phyloP scores from a whole-genome alignment of 2,113 vertebrate species.

The cattle (Bos taurus) region DNA sequence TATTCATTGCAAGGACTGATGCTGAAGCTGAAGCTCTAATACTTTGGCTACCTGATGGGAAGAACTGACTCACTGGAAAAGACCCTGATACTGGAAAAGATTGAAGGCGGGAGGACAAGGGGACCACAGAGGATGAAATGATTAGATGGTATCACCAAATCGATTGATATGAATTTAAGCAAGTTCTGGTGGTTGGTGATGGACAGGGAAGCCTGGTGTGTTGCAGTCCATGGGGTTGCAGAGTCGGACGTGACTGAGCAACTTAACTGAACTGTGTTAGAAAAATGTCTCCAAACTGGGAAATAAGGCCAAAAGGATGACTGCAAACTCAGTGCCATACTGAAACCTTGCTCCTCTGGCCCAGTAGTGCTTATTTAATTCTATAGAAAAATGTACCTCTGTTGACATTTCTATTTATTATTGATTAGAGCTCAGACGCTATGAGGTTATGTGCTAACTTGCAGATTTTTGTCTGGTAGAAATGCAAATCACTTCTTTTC shows the following conservation, averaged over 20 bases:
- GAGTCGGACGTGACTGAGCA: neutral
- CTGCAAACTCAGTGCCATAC: neutral
- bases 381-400: neutral
- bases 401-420: neutral
- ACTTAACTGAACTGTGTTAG: neutral
- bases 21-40: neutral
- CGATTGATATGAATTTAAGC: neutral
- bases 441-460: neutral
- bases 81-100: neutral
- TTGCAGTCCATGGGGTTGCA: neutral
- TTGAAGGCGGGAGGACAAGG: neutral
- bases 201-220: neutral
- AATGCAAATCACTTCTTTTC: constrained; percentile 25
- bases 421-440: neutral
- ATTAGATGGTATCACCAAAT: neutral
- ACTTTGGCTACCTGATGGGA: neutral
- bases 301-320: neutral
- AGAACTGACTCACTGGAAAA: neutral
- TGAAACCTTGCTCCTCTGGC: neutral
- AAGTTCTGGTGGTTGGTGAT: neutral
- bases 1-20: neutral
- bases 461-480: constrained; percentile 4
- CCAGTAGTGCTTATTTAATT: neutral
- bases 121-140: neutral
- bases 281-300: neutral